Percentiles rank a stretch among this genome's conserved stretches.
phyloP scores from a whole-genome alignment of 1,140 invertebrate species.

The Telenomus remus region DNA sequence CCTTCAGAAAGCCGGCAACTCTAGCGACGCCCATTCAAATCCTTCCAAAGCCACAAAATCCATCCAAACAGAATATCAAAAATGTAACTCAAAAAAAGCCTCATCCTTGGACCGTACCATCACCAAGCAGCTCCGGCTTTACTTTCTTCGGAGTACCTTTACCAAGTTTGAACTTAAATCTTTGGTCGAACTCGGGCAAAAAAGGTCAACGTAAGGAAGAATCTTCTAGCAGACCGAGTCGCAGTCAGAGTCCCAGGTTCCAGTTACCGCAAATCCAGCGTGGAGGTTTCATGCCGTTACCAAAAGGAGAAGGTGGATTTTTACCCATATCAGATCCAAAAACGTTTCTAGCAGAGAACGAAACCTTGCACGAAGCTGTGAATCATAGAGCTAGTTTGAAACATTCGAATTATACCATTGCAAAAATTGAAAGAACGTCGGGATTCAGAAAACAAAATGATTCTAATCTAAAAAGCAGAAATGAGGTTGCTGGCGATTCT shows the following conservation, averaged over 20 bases:
- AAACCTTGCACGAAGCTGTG: slow-evolving; percentile 17
- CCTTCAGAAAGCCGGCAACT: slow-evolving; percentile 27
- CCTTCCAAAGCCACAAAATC: slow-evolving; percentile 17
- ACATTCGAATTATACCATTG: slow-evolving; percentile 59
- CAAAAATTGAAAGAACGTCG: slow-evolving; percentile 61
- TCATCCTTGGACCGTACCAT: slow-evolving; percentile 59
- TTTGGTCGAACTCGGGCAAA: slow-evolving; percentile 76
- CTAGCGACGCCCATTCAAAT: slow-evolving; percentile 13
- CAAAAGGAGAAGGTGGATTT: slow-evolving; percentile 82
- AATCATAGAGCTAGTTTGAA: slow-evolving; percentile 56
- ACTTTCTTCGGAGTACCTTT: slow-evolving; percentile 90
- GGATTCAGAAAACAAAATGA: slow-evolving; percentile 35
- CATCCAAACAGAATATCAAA: slow-evolving; percentile 41
- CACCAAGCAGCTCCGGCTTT: slow-evolving; percentile 78
- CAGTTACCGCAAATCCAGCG: slow-evolving; percentile 80
- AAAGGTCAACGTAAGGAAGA: slow-evolving; percentile 75
- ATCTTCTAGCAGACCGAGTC: slow-evolving; percentile 63
- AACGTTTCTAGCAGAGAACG: slow-evolving; percentile 12
- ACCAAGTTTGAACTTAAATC: slow-evolving; percentile 82
- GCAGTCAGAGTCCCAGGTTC: slow-evolving; percentile 62
- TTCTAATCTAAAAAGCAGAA: slow-evolving; percentile 38
- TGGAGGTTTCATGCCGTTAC: slow-evolving; percentile 84
- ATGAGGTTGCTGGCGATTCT: slow-evolving; percentile 45
- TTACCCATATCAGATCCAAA: slow-evolving; percentile 78
- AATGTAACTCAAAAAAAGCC: slow-evolving; percentile 53